Conservation (phyloP, 2,888 invertebrate genomes). For the Rhagonycha lutea region DNA sequence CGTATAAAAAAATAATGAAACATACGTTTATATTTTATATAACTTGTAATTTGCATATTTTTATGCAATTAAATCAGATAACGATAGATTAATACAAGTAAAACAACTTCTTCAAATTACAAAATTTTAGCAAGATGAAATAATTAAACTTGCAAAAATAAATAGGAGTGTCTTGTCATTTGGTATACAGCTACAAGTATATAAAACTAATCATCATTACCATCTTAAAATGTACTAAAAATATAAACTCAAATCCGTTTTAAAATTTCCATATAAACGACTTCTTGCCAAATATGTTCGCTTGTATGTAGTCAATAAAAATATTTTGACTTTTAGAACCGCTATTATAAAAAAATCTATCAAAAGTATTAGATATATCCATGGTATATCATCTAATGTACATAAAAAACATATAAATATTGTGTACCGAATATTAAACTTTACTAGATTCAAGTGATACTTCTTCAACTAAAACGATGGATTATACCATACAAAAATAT, state of each 20-base stretch:
- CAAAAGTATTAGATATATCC: slow-evolving; percentile 20
- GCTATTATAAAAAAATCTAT: slow-evolving; percentile 31
- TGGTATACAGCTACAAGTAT: slow-evolving; percentile 2
- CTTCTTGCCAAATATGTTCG: slow-evolving; percentile 35
- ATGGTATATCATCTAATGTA: not conserved
- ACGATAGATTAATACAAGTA: not conserved
- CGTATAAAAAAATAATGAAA: not conserved
- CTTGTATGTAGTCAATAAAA: slow-evolving; percentile 31
- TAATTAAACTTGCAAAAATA: slow-evolving; percentile 1
- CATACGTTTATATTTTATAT: not conserved
- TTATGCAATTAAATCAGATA: not conserved
- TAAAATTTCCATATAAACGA: slow-evolving; percentile 34
- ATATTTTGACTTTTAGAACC: slow-evolving; percentile 33
- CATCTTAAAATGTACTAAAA: slow-evolving; percentile 19
- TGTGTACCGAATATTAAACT: not conserved
- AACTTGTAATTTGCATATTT: not conserved
- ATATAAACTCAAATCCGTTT: slow-evolving; percentile 22
- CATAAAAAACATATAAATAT: not conserved
- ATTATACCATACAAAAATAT: no score
- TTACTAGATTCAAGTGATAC: not conserved
- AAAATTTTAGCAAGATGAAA: not conserved
- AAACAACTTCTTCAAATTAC: not conserved
- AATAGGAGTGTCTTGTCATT: slow-evolving; percentile 11
- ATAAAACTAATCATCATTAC: slow-evolving; percentile 10
- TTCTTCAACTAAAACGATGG: not conserved